phyloP scores from a whole-genome alignment of 2,797 vertebrate species.

The Tamandua tetradactyla region DNA sequence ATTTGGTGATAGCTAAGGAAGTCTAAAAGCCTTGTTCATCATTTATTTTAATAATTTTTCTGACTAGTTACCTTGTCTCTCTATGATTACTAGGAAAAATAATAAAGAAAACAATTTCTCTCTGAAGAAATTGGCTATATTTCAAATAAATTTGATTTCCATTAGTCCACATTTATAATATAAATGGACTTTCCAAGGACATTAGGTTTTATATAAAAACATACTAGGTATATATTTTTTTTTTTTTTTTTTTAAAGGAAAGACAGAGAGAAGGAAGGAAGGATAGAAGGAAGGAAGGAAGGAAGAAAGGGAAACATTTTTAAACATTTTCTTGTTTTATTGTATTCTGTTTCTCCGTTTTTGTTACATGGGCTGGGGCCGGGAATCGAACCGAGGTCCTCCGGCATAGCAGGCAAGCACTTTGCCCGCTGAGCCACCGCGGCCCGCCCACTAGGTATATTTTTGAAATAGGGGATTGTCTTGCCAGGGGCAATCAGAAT shows the following conservation, averaged over 20 bases:
- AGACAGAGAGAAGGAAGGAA: too few relatives aligned
- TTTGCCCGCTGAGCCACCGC: too few relatives aligned
- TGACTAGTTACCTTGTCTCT: not conserved
- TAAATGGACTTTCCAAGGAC: not conserved
- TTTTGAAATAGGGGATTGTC: not conserved
- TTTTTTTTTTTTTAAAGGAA: too few relatives aligned
- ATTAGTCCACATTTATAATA: not conserved
- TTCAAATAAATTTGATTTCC: constrained; percentile 9
- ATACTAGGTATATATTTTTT: rapidly evolving
- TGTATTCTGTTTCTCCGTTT: too few relatives aligned
- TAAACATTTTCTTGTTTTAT: too few relatives aligned
- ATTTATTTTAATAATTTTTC: not conserved
- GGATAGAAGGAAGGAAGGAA: too few relatives aligned
- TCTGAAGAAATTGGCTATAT: not conserved
- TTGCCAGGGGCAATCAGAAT: not conserved
- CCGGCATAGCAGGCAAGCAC: too few relatives aligned
- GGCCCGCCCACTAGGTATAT: too few relatives aligned
- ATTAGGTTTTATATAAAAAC: not conserved
- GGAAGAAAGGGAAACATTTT: too few relatives aligned
- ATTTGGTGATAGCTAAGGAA: not conserved
- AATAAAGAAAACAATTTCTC: not conserved
- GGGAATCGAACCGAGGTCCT: too few relatives aligned
- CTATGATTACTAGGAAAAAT: not conserved
- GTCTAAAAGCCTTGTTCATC: not conserved
- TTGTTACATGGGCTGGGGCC: too few relatives aligned